These are phyloP conservation scores for Drosophila novamexicana DNA, from an alignment of 1,140 invertebrate species.

Conservation along the genomic window DNA sequence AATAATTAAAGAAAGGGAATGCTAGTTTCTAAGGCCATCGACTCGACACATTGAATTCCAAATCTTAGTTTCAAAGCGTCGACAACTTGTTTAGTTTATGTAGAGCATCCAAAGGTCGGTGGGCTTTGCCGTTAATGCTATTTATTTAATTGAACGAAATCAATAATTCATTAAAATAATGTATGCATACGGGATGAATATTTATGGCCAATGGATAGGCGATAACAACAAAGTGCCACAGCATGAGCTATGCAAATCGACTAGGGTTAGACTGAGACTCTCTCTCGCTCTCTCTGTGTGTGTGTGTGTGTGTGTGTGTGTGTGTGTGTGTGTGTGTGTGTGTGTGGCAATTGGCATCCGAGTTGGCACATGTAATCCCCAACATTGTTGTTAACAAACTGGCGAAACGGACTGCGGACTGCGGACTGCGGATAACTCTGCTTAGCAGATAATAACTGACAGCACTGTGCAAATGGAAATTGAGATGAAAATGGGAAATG, in stretches of 20 bases:
- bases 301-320: background rate
- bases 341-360: conserved; percentile 35
- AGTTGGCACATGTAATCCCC: conserved; percentile 34
- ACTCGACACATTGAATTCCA: too few species aligned
- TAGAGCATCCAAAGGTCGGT: too few species aligned
- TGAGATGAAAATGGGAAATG: conserved; percentile 14
- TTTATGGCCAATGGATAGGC: conserved; percentile 60
- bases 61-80: too few species aligned
- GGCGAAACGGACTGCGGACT: conserved; percentile 16
- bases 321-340: background rate
- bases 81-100: too few species aligned
- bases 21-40: too few species aligned
- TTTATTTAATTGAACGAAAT: conserved; percentile 60
- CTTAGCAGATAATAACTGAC: conserved; percentile 46
- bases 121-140: conserved; percentile 21
- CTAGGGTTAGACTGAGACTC: background rate
- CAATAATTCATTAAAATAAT: conserved; percentile 82
- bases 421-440: conserved; percentile 17
- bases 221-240: conserved; percentile 34
- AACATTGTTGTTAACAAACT: conserved; percentile 66
- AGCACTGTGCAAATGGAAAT: conserved; percentile 16
- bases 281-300: background rate
- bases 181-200: conserved; percentile 76
- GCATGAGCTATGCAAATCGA: conserved; percentile 66
- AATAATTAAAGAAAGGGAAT: too few species aligned